A percentile compares a stretch with the other conserved stretches of the same genome.
phyloP scores from a whole-genome alignment of 1,140 invertebrate genomes.

The Drosophila pectinifera region DNA sequence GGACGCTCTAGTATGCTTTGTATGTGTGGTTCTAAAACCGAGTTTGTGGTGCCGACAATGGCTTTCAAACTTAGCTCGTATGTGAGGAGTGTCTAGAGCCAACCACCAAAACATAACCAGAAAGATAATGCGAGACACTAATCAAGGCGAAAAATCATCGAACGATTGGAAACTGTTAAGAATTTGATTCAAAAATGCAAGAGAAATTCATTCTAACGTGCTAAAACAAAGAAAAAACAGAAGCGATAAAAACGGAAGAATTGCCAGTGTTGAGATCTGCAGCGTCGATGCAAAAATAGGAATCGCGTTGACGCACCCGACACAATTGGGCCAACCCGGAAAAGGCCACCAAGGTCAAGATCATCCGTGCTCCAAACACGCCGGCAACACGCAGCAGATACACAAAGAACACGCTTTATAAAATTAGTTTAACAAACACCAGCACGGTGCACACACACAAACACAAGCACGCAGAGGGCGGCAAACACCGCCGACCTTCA shows the following conservation, averaged over 20 bases:
- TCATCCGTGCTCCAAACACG: constrained; percentile 55
- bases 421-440: constrained; percentile 56
- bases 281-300: constrained; percentile 12
- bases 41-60: no score
- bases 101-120: no score
- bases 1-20: no score
- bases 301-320: not conserved
- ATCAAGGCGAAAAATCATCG: no score
- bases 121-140: no score
- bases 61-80: no score
- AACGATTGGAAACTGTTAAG: no score
- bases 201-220: no score
- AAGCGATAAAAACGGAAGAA: constrained; percentile 8
- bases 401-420: constrained; percentile 61
- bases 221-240: constrained; percentile 17
- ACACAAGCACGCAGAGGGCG: constrained; percentile 24
- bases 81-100: no score
- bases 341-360: constrained; percentile 58
- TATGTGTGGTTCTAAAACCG: no score
- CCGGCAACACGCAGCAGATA: constrained; percentile 48
- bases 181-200: no score
- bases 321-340: constrained; percentile 27
- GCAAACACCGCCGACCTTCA: constrained; percentile 72
- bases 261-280: not conserved
- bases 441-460: constrained; percentile 8